Conservation (phyloP, 2,888 invertebrate species). For the Drosophila anomelani region DNA sequence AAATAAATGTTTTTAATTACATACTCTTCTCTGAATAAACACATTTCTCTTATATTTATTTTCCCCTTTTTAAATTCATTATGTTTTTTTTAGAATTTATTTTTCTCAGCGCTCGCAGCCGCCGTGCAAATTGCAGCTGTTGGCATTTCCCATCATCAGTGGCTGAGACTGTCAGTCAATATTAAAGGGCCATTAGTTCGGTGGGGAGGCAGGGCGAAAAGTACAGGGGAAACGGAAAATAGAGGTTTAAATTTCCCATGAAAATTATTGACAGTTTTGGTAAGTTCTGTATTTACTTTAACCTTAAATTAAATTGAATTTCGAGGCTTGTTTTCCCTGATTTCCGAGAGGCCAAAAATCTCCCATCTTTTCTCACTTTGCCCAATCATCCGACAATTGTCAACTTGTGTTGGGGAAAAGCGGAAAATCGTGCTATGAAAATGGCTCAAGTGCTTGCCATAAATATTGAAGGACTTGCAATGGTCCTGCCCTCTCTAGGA, state of each 20-base stretch:
- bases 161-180: conserved; percentile 45
- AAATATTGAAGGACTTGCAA: conserved; percentile 31
- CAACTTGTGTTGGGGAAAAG: conserved; percentile 13
- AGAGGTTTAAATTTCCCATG: neutral
- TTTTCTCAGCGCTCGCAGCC: neutral
- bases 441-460: conserved; percentile 35
- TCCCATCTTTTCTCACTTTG: neutral
- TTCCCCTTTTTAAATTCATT: neutral
- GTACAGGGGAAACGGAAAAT: neutral
- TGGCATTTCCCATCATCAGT: conserved; percentile 64
- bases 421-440: conserved; percentile 24
- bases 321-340: neutral
- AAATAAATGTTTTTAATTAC: too few species aligned
- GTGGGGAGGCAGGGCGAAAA: conserved; percentile 7
- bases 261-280: neutral
- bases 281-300: neutral
- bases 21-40: too few species aligned
- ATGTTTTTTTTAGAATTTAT: neutral
- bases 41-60: neutral
- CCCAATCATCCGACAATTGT: conserved; percentile 22
- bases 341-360: neutral
- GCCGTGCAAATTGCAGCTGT: conserved; percentile 63
- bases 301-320: neutral
- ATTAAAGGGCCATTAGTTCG: conserved; percentile 59
- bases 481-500: neutral